phyloP scores from a whole-genome alignment of 2,888 invertebrate species.

The Lamellibrachia satsuma region DNA sequence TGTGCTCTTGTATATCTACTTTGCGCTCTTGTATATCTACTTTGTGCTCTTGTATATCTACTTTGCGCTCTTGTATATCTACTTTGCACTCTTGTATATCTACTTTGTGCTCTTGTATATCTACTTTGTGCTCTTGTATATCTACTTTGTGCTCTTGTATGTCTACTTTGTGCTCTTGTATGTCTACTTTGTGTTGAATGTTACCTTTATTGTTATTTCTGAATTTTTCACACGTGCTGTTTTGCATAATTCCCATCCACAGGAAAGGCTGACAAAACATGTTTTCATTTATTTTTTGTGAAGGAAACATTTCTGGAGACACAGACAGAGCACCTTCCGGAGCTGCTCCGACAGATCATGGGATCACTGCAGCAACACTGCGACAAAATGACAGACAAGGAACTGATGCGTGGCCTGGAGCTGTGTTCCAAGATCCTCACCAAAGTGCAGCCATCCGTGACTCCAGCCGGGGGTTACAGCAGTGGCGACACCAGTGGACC shows the following conservation, averaged over 20 bases:
- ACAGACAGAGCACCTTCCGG: conserved; percentile 81
- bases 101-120: neutral
- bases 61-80: neutral
- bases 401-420: conserved; percentile 74
- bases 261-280: neutral
- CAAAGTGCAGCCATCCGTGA: conserved; percentile 75
- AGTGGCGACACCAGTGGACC: neutral
- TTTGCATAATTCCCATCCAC: neutral
- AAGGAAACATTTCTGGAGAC: conserved; percentile 80
- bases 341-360: conserved; percentile 77
- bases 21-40: neutral
- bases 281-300: conserved; percentile 25
- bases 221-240: neutral
- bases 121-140: neutral
- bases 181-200: neutral
- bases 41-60: neutral
- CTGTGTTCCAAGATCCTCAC: conserved; percentile 79
- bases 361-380: conserved; percentile 72
- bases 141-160: neutral
- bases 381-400: conserved; percentile 70
- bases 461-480: conserved; percentile 32
- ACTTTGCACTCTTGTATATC: neutral
- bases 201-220: neutral
- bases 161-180: neutral
- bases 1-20: neutral